Evolutionary conservation across 2,888 invertebrate genomes (phyloP).

Genomic region (Pollenia griseotomentosa): DNA sequence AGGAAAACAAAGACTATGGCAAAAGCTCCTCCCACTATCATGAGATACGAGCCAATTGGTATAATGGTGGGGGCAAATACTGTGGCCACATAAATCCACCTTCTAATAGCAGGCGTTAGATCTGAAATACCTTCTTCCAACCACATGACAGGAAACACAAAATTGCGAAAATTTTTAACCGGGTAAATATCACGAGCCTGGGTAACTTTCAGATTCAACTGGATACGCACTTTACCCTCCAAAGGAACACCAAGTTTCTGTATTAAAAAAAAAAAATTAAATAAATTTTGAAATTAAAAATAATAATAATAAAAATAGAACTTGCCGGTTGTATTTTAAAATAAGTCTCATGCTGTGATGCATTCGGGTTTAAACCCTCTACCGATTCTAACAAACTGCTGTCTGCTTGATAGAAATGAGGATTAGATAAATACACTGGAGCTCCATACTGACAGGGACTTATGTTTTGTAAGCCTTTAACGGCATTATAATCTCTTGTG

Average conservation of each 20-base stretch:
- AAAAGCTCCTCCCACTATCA: conserved; percentile 88
- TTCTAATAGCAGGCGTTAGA: conserved; percentile 90
- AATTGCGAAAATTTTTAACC: conserved; percentile 91
- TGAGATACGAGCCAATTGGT: conserved; percentile 89
- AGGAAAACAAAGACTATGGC: conserved; percentile 88
- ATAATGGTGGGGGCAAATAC: conserved; percentile 90
- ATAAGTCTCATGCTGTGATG: conserved; percentile 89
- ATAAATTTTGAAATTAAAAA: neutral
- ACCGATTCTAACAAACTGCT: conserved; percentile 88
- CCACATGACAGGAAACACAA: conserved; percentile 95
- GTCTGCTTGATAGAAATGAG: conserved; percentile 94
- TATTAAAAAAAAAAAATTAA: conserved; percentile 63
- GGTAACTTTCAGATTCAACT: conserved; percentile 92
- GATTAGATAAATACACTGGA: conserved; percentile 94
- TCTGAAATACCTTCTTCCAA: conserved; percentile 94
- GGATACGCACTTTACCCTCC: conserved; percentile 92
- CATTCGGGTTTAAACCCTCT: conserved; percentile 89
- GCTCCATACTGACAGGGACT: conserved; percentile 95
- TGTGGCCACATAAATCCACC: conserved; percentile 92
- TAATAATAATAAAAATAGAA: neutral
- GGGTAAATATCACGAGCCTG: conserved; percentile 89
- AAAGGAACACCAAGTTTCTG: conserved; percentile 94
- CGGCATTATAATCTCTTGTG: conserved; percentile 88
- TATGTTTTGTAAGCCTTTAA: conserved; percentile 92
- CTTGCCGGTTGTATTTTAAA: conserved; percentile 93